Conservation (phyloP, 1,140 invertebrate genomes). For the Caenorhabditis tropicalis region DNA sequence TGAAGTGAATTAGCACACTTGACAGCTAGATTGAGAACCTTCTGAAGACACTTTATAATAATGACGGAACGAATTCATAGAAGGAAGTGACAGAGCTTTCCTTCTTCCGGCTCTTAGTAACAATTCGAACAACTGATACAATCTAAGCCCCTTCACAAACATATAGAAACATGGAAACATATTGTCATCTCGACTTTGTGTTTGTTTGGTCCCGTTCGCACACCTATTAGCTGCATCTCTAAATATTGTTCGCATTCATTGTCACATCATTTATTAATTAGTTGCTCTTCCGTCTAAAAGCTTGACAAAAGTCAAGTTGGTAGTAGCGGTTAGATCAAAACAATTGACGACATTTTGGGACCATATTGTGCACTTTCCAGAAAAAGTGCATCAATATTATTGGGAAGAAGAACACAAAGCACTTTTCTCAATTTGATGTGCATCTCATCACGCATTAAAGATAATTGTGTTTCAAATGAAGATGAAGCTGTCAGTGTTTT, state of each 20-base stretch:
- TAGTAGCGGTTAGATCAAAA: constrained; percentile 34
- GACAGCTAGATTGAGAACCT: constrained; percentile 40
- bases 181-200: background rate
- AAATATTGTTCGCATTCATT: constrained; percentile 33
- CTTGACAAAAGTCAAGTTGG: constrained; percentile 35
- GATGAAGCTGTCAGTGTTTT: background rate
- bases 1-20: constrained; percentile 41
- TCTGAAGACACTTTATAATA: constrained; percentile 40
- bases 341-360: background rate
- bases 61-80: constrained; percentile 29
- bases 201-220: background rate
- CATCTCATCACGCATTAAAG: background rate
- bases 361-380: constrained; percentile 1
- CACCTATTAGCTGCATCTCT: constrained; percentile 43
- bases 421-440: background rate
- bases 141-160: background rate
- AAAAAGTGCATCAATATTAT: background rate
- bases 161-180: background rate
- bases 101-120: background rate
- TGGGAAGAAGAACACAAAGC: background rate
- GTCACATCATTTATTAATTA: constrained; percentile 22
- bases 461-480: background rate
- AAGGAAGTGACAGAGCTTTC: constrained; percentile 17
- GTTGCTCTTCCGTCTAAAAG: constrained; percentile 13
- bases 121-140: constrained; percentile 23